Conservation (phyloP, 2,888 invertebrate species). For the Coleophora deauratella region DNA sequence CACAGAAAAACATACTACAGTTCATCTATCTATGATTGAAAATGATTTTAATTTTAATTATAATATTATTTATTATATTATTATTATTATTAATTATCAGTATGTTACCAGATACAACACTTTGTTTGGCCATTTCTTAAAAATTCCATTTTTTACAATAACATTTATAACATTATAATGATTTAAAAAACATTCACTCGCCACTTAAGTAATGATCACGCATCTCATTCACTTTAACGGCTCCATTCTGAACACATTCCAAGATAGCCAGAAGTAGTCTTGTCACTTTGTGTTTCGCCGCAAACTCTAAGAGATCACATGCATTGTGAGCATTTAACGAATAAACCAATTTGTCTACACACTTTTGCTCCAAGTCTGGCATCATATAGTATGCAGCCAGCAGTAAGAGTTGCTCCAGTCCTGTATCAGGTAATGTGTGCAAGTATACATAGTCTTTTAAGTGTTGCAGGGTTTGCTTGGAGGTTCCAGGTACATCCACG, state of each 20-base stretch:
- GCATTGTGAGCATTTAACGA: constrained; percentile 21
- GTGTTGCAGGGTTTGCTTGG: constrained; percentile 29
- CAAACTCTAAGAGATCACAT: constrained; percentile 33
- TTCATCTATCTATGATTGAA: no score
- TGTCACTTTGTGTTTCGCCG: constrained; percentile 31
- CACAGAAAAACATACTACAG: no score
- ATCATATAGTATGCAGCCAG: constrained; percentile 40
- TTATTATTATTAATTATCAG: no score
- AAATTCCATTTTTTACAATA: no score
- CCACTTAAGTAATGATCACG: constrained; percentile 19
- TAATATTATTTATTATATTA: no score
- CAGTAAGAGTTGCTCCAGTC: constrained; percentile 32
- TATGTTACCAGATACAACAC: no score
- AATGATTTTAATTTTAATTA: no score
- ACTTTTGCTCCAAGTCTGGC: constrained; percentile 36
- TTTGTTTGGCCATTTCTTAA: no score
- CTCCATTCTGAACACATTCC: constrained; percentile 27
- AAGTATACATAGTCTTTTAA: constrained; percentile 40
- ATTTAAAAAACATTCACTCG: no score
- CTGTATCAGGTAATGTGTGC: constrained; percentile 28
- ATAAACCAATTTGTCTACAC: constrained; percentile 30
- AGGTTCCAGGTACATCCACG: constrained; percentile 31
- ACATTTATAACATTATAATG: no score
- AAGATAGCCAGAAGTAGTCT: constrained; percentile 30
- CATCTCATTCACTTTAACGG: constrained; percentile 27